Percentiles rank a stretch among this genome's conserved stretches.
phyloP scores from a whole-genome alignment of 2,888 invertebrate genomes.

The Zaprionus obscuricornis region DNA sequence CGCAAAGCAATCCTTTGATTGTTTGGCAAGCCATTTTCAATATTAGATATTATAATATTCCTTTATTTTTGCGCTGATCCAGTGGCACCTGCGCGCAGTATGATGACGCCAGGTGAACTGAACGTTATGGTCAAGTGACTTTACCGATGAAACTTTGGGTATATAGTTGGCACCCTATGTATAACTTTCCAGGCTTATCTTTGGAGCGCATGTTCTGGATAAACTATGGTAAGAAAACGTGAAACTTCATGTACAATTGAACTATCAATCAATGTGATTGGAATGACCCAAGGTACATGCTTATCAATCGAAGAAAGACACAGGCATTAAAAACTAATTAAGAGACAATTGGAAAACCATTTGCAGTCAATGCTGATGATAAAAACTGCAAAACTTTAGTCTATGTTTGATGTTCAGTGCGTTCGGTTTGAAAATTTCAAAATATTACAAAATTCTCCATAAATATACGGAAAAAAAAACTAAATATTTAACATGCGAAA shows the following conservation, averaged over 20 bases:
- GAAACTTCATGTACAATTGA: slow-evolving; percentile 28
- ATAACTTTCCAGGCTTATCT: slow-evolving; percentile 61
- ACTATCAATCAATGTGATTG: slow-evolving; percentile 63
- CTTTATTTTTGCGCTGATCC: slow-evolving; percentile 6
- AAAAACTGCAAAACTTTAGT: too few relatives aligned
- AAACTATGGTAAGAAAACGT: slow-evolving; percentile 29
- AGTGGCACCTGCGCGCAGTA: slow-evolving; percentile 31
- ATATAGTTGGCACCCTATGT: slow-evolving; percentile 26
- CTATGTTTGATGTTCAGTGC: too few relatives aligned
- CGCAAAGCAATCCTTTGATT: slow-evolving; percentile 43
- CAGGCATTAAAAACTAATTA: slow-evolving; percentile 65
- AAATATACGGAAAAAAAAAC: too few relatives aligned
- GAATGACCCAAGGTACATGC: slow-evolving; percentile 14
- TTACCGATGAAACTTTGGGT: slow-evolving; percentile 29
- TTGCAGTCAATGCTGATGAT: slow-evolving; percentile 13
- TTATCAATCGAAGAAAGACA: slow-evolving; percentile 42
- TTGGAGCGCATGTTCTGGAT: slow-evolving; percentile 48
- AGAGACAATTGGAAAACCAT: slow-evolving; percentile 41
- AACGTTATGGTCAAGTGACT: slow-evolving; percentile 64
- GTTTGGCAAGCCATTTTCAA: slow-evolving; percentile 28
- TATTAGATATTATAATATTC: too few relatives aligned
- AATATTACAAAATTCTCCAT: too few relatives aligned
- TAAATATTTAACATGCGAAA: too few relatives aligned
- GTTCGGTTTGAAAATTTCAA: too few relatives aligned
- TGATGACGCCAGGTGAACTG: slow-evolving; percentile 57